Evolutionary conservation across 2,797 vertebrate genomes (phyloP), one percentile per base, ranked within the genome.

Genomic region (Falco naumanni): DNA sequence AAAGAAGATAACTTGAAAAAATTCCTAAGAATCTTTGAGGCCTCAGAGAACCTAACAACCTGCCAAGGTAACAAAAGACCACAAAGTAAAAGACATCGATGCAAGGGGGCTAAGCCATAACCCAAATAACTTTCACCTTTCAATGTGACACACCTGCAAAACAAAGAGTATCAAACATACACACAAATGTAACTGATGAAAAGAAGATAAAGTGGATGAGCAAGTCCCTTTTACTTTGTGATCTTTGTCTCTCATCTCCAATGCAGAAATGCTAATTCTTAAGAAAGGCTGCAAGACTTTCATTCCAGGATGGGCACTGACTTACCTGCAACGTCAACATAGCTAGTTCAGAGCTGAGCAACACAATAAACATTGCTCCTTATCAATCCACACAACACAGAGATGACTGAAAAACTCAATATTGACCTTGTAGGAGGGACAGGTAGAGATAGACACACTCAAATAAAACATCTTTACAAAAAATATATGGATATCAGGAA

Each of bases 401-500:
- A 47, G 9, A 6, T 45, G 51, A 80, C 2, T 81, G n/a, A 54
- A 86, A 91, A 94, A 59, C 39, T 43, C 5, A 21, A 0, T n/a
- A 63, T 41, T 0, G 0, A 3, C 37, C 28, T 41, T 39, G 10
- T 22, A 77, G 31, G 12, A 87, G 28, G 18, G 5, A 80, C 11
- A 89, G 17, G 37, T 37, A 10, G 13, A 53, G 18, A 57, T 2
- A 90, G 24, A 7, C 26, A 41, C 13, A 29, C 6, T 74, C 29
- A 78, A 64, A 75, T 4, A 66, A 74, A 87, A 56, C 41, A 8
- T 21, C 14, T 70, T 91, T 69, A 29, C 24, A 53, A 83, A 81
- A 6, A 41, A 17, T 34, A 33, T 8, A 21, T 4, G 33, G 17
- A 3, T 54, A 53, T 39, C 11, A 81, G n/a, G 19, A 48, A 56